Conservation (phyloP, 2,888 invertebrate species). For the Rhodophaea formosa region DNA sequence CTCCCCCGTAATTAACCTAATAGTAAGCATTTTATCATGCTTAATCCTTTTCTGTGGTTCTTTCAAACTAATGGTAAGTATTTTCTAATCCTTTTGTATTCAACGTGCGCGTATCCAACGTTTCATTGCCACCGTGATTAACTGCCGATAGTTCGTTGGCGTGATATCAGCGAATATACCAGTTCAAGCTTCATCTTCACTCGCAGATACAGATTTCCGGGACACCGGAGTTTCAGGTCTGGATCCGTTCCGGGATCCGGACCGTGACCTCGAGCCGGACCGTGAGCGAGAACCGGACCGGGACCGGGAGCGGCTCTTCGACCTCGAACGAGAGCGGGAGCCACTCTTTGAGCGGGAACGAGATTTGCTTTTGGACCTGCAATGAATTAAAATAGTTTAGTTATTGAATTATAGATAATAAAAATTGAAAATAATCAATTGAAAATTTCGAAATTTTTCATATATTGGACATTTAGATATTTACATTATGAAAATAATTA, state of each 20-base stretch:
- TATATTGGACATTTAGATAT: no score
- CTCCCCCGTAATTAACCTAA: no score
- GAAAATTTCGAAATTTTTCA: no score
- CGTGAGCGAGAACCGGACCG: constrained; percentile 61
- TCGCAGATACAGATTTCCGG: constrained; percentile 82
- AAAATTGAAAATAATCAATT: no score
- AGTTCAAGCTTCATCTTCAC: constrained; percentile 75
- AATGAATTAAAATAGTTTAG: neutral
- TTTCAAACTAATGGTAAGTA: no score
- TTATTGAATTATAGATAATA: no score
- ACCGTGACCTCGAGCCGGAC: constrained; percentile 58
- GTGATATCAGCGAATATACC: neutral
- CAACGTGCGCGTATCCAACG: no score
- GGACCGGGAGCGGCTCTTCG: constrained; percentile 36
- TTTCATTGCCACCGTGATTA: neutral
- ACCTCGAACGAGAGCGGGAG: constrained; percentile 50
- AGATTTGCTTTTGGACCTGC: constrained; percentile 43
- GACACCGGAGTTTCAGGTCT: constrained; percentile 80
- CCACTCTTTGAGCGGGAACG: constrained; percentile 46
- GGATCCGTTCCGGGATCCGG: constrained; percentile 64
- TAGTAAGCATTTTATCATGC: no score
- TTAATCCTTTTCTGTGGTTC: no score
- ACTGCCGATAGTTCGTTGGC: neutral
- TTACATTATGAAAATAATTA: no score
- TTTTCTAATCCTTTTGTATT: no score